Evolutionary conservation across 2,888 invertebrate genomes (phyloP), one percentile per base, ranked within the genome.

Genomic region (Leptopilina myrica): DNA sequence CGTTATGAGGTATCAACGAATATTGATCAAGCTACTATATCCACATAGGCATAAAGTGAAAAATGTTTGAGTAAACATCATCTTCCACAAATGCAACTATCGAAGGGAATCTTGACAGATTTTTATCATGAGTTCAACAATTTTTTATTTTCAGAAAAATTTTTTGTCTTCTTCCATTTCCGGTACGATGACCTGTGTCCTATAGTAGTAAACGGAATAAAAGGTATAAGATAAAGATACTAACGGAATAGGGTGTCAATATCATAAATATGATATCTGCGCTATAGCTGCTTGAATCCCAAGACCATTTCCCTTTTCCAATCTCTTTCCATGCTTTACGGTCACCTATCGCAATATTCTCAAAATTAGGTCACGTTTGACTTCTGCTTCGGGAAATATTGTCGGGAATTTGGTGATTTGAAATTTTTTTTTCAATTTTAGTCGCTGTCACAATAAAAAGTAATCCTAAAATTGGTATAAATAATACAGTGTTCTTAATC

Each of bases 261-360:
- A 85, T 86, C 87, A 83, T 85, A 86, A 87, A 88, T 86, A 87
- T 81, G 82, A 85, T 85, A 84, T 77, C 84, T 83, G 78, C 81
- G 78, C 81, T 78, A 49, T 49, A 79, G 79, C 64, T 56, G 77
- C 80, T 81, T 81, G 79, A 85, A 82, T 84, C 79, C 85, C 83
- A 76, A 79, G 83, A 78, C 82, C 79, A 82, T 67, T 84, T 85
- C 83, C 82, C 83, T 84, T 80, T 81, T 79, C 77, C 79, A 79
- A 83, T 85, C 81, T 79, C 76, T 79, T 66, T 78, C 46, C 77
- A 46, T 66, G 80, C 81, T 86, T 84, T 82, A 84, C 81, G 81
- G 77, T 88, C 83, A 82, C 82, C 82, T 78, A 87, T 85, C 82
- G 83, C 82, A 84, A 85, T 86, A 79, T 83, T 84, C 82, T 82